A percentile compares a stretch with the other conserved stretches of the same genome.
Conservation (phyloP, 2,113 vertebrate genomes). For the Austrofundulus limnaeus region DNA sequence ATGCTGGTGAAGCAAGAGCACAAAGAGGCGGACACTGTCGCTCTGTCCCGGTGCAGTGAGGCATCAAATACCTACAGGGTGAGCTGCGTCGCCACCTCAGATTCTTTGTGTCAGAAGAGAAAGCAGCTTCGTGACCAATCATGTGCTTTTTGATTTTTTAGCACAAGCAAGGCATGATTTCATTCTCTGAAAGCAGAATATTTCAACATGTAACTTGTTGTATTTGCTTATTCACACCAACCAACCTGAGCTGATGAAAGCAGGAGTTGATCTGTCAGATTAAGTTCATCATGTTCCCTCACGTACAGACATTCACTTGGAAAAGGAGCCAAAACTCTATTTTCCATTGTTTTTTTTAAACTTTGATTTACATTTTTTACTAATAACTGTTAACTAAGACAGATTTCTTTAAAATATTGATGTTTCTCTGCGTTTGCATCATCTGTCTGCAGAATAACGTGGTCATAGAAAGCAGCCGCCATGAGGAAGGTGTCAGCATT, state of each 20-base stretch:
- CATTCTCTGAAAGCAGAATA: too few species aligned
- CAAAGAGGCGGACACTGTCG: conserved; percentile 63
- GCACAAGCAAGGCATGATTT: too few species aligned
- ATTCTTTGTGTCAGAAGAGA: conserved; percentile 22
- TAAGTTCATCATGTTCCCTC: too few species aligned
- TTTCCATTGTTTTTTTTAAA: conserved; percentile 14
- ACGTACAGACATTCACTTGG: too few species aligned
- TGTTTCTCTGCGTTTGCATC: neutral
- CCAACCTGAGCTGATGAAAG: too few species aligned
- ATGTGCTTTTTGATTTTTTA: conserved; percentile 22
- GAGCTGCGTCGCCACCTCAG: conserved; percentile 48
- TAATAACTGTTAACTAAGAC: neutral
- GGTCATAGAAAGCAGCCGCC: conserved; percentile 35
- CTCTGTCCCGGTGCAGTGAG: conserved; percentile 70
- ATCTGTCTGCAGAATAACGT: conserved; percentile 46
- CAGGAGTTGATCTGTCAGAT: too few species aligned
- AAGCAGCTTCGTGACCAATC: conserved; percentile 19
- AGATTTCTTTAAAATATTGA: neutral
- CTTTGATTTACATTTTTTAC: too few species aligned
- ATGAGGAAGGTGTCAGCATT: conserved; percentile 59
- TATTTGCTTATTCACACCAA: too few species aligned
- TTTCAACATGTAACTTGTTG: too few species aligned
- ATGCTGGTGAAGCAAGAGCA: conserved; percentile 50
- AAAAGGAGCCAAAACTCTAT: too few species aligned
- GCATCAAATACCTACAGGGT: conserved; percentile 59